Conservation (phyloP, 23 tunicate species). For the Aplidium turbinatum region DNA sequence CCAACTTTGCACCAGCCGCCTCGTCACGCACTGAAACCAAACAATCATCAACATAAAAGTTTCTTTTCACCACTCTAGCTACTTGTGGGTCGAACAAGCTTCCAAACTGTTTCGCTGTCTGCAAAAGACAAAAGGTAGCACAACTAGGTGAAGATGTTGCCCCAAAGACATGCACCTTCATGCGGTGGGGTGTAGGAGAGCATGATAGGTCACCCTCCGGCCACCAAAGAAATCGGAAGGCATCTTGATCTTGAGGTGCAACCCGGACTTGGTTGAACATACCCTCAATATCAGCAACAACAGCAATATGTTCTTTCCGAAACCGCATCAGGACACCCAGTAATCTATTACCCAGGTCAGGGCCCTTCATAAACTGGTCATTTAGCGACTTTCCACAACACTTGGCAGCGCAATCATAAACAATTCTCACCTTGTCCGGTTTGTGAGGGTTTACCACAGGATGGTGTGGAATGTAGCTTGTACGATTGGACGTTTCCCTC, state of each 20-base stretch:
- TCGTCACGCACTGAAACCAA: neutral
- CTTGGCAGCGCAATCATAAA: constrained; percentile 26
- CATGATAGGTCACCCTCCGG: constrained; percentile 14
- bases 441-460: constrained; percentile 8
- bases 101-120: constrained; percentile 23
- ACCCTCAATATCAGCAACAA: constrained; percentile 43
- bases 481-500: neutral
- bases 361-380: constrained; percentile 35
- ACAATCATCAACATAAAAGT: constrained; percentile 47
- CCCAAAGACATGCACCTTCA: constrained; percentile 41
- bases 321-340: constrained; percentile 41
- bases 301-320: constrained; percentile 38
- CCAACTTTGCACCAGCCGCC: neutral
- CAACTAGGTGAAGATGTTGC: constrained; percentile 54
- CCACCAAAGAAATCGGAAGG: constrained; percentile 48
- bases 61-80: constrained; percentile 3
- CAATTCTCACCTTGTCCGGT: constrained; percentile 9
- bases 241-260: constrained; percentile 17
- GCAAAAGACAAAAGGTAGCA: constrained; percentile 31
- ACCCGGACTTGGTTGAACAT: constrained; percentile 66
- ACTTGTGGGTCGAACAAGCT: constrained; percentile 21
- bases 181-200: constrained; percentile 5
- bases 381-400: constrained; percentile 17
- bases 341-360: constrained; percentile 44
- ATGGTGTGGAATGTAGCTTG: constrained; percentile 38